Evolutionary conservation across 1,140 invertebrate genomes (phyloP).

Genomic region (Brachionus rubens): DNA sequence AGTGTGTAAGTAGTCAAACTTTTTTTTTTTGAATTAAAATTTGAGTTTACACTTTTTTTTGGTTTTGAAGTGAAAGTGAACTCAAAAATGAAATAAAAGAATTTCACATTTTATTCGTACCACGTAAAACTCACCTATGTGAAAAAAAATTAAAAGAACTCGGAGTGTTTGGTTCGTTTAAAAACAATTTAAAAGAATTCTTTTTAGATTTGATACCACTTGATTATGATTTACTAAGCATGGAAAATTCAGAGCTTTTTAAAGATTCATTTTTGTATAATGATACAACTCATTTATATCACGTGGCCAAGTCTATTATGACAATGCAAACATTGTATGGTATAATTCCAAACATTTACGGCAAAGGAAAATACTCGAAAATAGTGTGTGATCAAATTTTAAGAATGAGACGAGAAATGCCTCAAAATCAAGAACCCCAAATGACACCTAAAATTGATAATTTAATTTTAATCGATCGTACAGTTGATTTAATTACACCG

Average conservation of each 20-base stretch:
- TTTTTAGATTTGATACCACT: conserved; percentile 82
- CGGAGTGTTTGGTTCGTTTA: conserved; percentile 75
- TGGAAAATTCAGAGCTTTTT: conserved; percentile 75
- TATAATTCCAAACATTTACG: conserved; percentile 79
- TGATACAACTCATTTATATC: conserved; percentile 79
- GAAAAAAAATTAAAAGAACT: conserved; percentile 74
- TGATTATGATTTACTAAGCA: conserved; percentile 85
- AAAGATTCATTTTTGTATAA: conserved; percentile 80
- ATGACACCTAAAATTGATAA: conserved; percentile 74
- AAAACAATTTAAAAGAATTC: conserved; percentile 73
- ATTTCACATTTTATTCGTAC: conserved; percentile 77
- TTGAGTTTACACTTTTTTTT: not conserved
- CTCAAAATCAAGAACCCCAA: conserved; percentile 57
- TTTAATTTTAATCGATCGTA: conserved; percentile 79
- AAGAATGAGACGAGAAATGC: conserved; percentile 71
- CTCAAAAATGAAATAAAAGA: conserved; percentile 60
- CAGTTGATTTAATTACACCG: conserved; percentile 84
- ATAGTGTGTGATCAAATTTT: conserved; percentile 73
- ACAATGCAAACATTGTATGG: conserved; percentile 82
- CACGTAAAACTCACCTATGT: conserved; percentile 78
- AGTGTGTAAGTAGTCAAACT: conserved; percentile 60
- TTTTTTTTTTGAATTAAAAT: conserved; percentile 47
- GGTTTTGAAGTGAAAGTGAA: conserved; percentile 58
- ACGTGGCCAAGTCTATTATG: conserved; percentile 80
- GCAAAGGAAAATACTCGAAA: conserved; percentile 80